Percentiles rank a stretch among this genome's conserved stretches.
These are phyloP conservation scores for Muscicapa adusta DNA, from an alignment of 2,113 vertebrate genomes.

Conservation along the genomic window DNA sequence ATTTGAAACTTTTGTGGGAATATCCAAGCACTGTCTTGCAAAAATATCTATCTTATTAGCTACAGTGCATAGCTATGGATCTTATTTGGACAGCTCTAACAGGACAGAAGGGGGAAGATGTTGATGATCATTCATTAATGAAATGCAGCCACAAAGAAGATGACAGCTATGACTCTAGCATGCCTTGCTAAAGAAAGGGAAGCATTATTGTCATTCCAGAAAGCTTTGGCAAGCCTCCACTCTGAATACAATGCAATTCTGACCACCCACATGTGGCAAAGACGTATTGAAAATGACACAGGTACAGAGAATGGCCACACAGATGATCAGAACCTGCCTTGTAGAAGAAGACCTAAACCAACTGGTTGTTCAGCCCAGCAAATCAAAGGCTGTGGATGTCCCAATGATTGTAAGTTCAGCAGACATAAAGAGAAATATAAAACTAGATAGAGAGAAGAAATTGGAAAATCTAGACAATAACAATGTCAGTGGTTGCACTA, in stretches of 20 bases:
- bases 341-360: not conserved
- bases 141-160: slow-evolving; percentile 8
- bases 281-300: not conserved
- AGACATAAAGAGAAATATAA: not conserved
- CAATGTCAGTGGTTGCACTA: not conserved
- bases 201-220: not conserved
- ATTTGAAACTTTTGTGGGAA: not conserved
- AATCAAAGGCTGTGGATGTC: not conserved
- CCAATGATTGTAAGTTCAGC: not conserved
- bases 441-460: not conserved
- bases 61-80: not conserved
- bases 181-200: not conserved
- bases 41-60: not conserved
- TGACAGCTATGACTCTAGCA: not conserved
- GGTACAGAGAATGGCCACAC: not conserved
- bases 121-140: not conserved
- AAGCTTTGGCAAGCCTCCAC: not conserved
- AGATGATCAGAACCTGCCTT: not conserved
- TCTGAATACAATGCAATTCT: not conserved
- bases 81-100: not conserved
- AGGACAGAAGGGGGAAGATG: not conserved
- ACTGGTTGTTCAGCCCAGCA: not conserved
- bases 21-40: not conserved
- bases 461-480: not conserved
- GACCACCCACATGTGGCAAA: not conserved